Percentiles rank a stretch among this genome's conserved stretches.
These are phyloP conservation scores for Phanerotoma sp. DNA, from an alignment of 2,888 invertebrate species.

Conservation along the genomic window DNA sequence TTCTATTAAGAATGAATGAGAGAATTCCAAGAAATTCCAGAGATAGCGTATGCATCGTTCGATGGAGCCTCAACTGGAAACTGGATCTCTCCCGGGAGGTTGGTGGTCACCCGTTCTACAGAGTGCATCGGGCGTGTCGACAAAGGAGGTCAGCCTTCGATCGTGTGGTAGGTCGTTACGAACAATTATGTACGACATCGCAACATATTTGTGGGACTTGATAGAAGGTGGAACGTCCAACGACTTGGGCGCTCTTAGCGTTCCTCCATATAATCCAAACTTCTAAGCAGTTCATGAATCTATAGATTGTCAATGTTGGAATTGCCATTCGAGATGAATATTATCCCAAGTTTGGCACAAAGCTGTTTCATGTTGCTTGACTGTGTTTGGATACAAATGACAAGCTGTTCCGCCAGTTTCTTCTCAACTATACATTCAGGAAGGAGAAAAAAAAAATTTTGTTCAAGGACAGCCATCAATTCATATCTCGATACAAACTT, in stretches of 20 bases:
- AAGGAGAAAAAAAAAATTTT: too few relatives aligned
- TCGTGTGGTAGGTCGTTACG: conserved; percentile 9
- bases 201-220: conserved; percentile 8
- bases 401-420: too few relatives aligned
- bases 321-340: too few relatives aligned
- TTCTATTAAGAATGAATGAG: not conserved
- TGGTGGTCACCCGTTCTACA: not conserved
- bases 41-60: not conserved
- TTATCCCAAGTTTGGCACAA: too few relatives aligned
- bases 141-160: conserved; percentile 19
- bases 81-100: conserved; percentile 1
- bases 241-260: conserved; percentile 3
- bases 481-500: too few relatives aligned
- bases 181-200: conserved; percentile 15
- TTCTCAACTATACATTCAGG: too few relatives aligned
- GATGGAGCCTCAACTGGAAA: not conserved
- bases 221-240: not conserved
- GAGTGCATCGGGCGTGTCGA: conserved; percentile 14
- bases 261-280: not conserved
- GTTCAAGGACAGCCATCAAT: too few relatives aligned
- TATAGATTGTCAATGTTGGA: not conserved
- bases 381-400: too few relatives aligned
- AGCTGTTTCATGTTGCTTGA: too few relatives aligned
- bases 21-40: not conserved
- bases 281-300: not conserved